phyloP scores from a whole-genome alignment of 2,113 vertebrate genomes.

The Athene noctua region DNA sequence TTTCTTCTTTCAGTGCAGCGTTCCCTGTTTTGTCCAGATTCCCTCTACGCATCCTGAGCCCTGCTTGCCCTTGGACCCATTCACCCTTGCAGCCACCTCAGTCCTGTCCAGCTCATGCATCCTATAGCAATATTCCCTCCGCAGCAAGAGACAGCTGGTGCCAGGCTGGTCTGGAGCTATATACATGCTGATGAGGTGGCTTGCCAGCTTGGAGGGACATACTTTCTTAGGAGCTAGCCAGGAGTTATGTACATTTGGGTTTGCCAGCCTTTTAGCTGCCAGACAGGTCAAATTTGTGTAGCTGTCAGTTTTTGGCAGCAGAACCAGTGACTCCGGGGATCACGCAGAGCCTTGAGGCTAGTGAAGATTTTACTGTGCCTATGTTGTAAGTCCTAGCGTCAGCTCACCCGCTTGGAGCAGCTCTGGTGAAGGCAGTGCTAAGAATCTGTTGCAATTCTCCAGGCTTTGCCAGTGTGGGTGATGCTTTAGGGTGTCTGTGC shows the following conservation, averaged over 20 bases:
- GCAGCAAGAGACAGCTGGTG: not conserved
- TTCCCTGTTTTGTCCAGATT: not conserved
- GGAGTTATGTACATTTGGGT: not conserved
- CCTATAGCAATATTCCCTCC: not conserved
- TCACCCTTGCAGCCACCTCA: not conserved
- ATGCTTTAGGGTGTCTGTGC: not conserved
- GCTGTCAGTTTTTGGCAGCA: constrained; percentile 10
- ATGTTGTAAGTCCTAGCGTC: not conserved
- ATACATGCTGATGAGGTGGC: not conserved
- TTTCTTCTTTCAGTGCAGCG: not conserved
- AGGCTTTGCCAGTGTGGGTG: not conserved
- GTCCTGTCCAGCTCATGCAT: not conserved
- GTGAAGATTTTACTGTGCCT: not conserved
- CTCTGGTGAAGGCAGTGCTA: not conserved
- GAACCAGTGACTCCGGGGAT: not conserved
- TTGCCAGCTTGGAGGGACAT: not conserved
- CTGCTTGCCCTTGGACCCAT: not conserved
- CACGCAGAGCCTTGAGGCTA: not conserved
- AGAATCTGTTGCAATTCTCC: not conserved
- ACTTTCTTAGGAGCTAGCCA: not conserved
- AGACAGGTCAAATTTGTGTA: not conserved
- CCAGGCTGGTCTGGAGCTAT: not conserved
- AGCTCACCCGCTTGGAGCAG: fast-evolving
- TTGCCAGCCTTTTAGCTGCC: constrained; percentile 39
- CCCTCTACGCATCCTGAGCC: fast-evolving